Conservation (phyloP, 2,113 vertebrate genomes). For the Phainopepla nitens region DNA sequence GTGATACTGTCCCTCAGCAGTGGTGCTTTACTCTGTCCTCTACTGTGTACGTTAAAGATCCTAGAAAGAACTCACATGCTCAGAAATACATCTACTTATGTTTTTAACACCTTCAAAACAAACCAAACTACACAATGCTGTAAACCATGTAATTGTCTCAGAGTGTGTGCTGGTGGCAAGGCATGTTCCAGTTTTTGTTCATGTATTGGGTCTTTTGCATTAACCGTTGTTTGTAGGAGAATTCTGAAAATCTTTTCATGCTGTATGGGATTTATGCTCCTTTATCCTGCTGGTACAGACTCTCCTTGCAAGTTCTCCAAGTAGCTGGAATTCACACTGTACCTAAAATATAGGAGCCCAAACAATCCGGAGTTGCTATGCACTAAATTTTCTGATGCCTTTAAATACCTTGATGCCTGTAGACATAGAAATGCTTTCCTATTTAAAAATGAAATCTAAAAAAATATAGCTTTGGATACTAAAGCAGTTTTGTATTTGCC, state of each 20-base stretch:
- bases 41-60: neutral
- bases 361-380: slow-evolving; percentile 87
- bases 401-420: slow-evolving; percentile 92
- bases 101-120: neutral
- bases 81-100: neutral
- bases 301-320: slow-evolving; percentile 55
- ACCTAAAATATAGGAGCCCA: slow-evolving; percentile 71
- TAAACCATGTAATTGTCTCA: neutral
- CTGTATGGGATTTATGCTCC: slow-evolving; percentile 58
- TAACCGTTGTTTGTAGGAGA: slow-evolving; percentile 42
- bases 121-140: neutral
- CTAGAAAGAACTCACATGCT: neutral
- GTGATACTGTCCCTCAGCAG: neutral
- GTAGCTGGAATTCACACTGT: slow-evolving; percentile 65
- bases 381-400: slow-evolving; percentile 94
- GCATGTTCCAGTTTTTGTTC: slow-evolving; percentile 23
- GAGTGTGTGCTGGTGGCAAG: neutral
- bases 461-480: slow-evolving; percentile 74
- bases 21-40: slow-evolving; percentile 42
- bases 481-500: slow-evolving; percentile 79
- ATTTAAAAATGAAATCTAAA: slow-evolving; percentile 68
- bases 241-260: slow-evolving; percentile 65
- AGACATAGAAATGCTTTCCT: slow-evolving; percentile 84
- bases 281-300: slow-evolving; percentile 47
- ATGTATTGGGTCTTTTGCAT: slow-evolving; percentile 38